Base-by-base conservation (phyloP, 1,140 invertebrate genomes). In the Brachionus rotundiformis region DNA sequence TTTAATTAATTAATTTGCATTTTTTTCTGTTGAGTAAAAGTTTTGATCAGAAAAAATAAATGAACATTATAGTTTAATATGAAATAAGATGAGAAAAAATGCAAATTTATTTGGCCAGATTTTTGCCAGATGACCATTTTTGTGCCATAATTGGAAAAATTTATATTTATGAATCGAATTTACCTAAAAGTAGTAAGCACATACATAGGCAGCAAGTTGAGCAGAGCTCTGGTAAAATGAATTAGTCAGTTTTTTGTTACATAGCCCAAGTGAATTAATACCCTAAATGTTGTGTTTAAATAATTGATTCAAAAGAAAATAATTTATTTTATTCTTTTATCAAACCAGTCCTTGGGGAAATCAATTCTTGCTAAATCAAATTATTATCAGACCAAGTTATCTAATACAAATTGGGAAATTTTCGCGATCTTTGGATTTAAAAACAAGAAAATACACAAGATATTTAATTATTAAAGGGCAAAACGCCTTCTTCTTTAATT, bases 1-100 rank as follows among this genome's bases (percentile, higher is more conserved):
- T 63, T 68, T 39, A 68, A 68, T 68, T 68, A 68, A 68, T 68
- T 68, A 68, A 68, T 68, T 68, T 68, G 63, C 63, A 68, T 68
- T 36, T 68, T 68, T 33, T n/a, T 5, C 29, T 33, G 19, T 16
- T n/a, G n/a, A n/a, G n/a, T n/a, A n/a, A 54, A 54, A 19, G 16
- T 54, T 54, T 54, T 16, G n/a, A n/a, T n/a, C n/a, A n/a, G n/a
- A n/a, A n/a, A n/a, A 54, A 54, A 54, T 54, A 16, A 54, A 19
- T 54, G 47, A 54, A 54, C 47, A 54, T 54, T 23, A 10, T 39
- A 8, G n/a, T 54, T 54, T 16, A 25, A 19, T 54, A 19, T 8
- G n/a, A 8, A 54, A 54, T 13, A 54, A 54, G 47, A 54, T 54
- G 23, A 54, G 8, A n/a, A n/a, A 54, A 23, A 54, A 54, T 54